A percentile compares a stretch with the other conserved stretches of the same genome.
phyloP scores from a whole-genome alignment of 92 coral and sea anemone species.

The Actinostola sp. region DNA sequence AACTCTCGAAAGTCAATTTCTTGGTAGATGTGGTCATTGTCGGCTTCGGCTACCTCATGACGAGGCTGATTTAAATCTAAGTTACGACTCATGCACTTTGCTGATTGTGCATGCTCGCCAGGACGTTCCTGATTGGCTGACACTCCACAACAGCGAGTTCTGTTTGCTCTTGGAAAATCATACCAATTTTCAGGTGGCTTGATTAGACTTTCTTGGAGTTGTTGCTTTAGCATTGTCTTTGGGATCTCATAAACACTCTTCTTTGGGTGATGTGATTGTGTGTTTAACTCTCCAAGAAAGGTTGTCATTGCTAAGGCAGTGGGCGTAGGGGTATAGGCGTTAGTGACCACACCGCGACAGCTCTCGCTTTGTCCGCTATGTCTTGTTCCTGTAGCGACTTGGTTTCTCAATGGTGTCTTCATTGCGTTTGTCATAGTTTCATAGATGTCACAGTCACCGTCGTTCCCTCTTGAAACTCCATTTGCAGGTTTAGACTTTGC shows the following conservation, averaged over 20 bases:
- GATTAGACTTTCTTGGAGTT: neutral
- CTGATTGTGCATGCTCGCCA: slow-evolving; percentile 1
- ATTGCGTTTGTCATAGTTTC: slow-evolving; percentile 20
- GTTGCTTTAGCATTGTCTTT: neutral
- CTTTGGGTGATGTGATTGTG: neutral
- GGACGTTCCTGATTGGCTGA: neutral
- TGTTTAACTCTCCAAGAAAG: neutral
- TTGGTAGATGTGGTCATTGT: slow-evolving; percentile 17
- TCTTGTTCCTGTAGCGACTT: neutral
- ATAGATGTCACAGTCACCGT: neutral
- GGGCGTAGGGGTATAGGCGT: slow-evolving; percentile 16
- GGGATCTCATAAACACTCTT: slow-evolving; percentile 7
- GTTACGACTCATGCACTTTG: too few species aligned
- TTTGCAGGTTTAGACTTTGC: too few species aligned
- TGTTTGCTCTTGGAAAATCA: neutral
- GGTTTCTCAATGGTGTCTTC: neutral
- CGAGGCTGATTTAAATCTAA: neutral
- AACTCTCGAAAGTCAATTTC: slow-evolving; percentile 34
- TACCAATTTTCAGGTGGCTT: neutral
- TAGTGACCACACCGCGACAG: neutral
- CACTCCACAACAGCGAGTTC: neutral
- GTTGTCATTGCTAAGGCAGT: slow-evolving; percentile 6
- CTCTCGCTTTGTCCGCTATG: neutral
- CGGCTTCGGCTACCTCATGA: neutral
- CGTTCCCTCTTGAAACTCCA: neutral